A percentile compares a stretch with the other conserved stretches of the same genome.
Conservation (phyloP, 2,797 vertebrate species). For the Sebastes hubbsi region DNA sequence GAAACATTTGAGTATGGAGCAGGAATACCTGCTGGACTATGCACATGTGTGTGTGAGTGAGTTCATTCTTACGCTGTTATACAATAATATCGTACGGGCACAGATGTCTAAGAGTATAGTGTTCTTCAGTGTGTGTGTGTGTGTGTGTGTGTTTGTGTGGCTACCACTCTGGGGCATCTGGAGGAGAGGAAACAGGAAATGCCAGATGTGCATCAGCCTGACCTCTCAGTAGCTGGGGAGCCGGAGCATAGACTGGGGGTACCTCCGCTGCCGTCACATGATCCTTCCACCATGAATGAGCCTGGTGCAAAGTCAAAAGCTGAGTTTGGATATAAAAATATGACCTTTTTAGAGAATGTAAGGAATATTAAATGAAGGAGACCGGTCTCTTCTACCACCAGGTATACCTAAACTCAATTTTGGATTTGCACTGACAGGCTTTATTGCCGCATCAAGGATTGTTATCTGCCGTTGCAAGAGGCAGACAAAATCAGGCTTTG, state of each 20-base stretch:
- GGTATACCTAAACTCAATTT: rapidly evolving
- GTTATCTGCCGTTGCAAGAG: no score
- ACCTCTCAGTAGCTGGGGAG: conserved; percentile 63
- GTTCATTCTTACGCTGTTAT: conserved; percentile 27
- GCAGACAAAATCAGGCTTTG: no score
- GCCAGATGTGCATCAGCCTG: conserved; percentile 80
- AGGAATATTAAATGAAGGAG: conserved; percentile 13
- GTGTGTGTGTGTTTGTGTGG: conserved; percentile 4
- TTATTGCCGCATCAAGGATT: no score
- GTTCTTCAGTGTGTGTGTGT: conserved; percentile 19
- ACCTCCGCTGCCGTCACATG: conserved; percentile 47
- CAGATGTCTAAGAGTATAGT: conserved; percentile 48
- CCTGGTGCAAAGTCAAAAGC: conserved; percentile 27
- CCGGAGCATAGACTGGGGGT: conserved; percentile 32
- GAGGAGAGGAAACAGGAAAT: conserved; percentile 78
- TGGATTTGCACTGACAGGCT: no score
- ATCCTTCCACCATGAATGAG: conserved; percentile 7
- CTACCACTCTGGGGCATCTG: conserved; percentile 60
- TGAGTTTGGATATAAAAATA: conserved; percentile 49
- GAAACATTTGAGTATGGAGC: conserved; percentile 55
- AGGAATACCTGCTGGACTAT: conserved; percentile 40
- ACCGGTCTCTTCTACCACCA: no score
- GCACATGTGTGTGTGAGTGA: background rate
- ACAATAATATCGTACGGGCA: conserved; percentile 30
- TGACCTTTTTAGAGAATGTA: background rate